Base-by-base conservation (phyloP, 2,888 invertebrate species). In the Archips xylosteana region DNA sequence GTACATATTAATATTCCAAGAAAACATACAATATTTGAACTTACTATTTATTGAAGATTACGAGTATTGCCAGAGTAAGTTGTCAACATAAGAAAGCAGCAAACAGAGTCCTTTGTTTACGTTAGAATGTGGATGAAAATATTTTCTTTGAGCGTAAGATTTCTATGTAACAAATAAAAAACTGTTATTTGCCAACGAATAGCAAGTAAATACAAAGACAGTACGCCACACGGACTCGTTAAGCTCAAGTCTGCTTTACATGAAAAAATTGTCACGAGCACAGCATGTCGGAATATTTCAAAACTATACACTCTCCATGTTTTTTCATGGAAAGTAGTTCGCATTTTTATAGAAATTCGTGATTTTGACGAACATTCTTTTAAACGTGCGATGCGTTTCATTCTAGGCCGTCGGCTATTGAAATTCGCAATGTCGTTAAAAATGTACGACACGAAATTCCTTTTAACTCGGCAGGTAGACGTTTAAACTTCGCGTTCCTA, bases 371-470 rank as follows among this genome's bases (percentile, higher is more conserved):
- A 49, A 34, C 32, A 34, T 64, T 64, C 34, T n/a, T 13, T 47
- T 47, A n/a, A 64, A 64, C 13, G 34, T 49, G 63, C 64, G 49
- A 34, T 64, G 34, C 64, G 49, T 49, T 49, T 64, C 34, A 32
- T 49, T 59, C 45, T 45, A 34, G 51, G 1, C 5, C 13, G 32
- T 9, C 13, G 54, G 54, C 47, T 34, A 3, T 54, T 6, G 34
- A 59, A 42, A 59, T 12, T 9, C n/a, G 2, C 45, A 57, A 59
- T 32, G 13, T 64, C 64, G 45, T 64, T 64, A 64, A 64, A 64
- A 59, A 45, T 57, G 57, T 45, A 36, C 51, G 39, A 12, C 15
- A 66, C 54, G 36, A 66, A 12, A 66, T 12, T 39, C 23, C 12
- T 36, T 54, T n/a, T 39, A 39, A 47, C 45, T 1, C 12, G 57